Percentiles rank a stretch among this genome's conserved stretches.
Conservation (phyloP, 2,113 vertebrate genomes). For the Sturnira hondurensis region DNA sequence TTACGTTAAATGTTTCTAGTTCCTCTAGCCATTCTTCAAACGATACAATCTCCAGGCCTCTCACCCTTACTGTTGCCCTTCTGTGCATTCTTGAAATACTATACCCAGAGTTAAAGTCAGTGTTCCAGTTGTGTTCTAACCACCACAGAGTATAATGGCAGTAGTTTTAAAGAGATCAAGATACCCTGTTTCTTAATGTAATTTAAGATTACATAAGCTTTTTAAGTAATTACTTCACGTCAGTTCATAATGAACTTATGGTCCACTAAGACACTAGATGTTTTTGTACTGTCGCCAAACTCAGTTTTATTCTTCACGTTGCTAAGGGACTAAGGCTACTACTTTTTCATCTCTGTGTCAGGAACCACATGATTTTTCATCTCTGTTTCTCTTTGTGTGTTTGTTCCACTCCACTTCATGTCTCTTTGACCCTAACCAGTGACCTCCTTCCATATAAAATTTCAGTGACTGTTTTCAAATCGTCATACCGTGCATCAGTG, state of each 20-base stretch:
- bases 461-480: background rate
- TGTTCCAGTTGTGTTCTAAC: background rate
- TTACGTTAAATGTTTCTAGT: conserved; percentile 13
- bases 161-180: conserved; percentile 6
- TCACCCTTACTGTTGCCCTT: background rate
- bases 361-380: background rate
- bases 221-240: conserved; percentile 6
- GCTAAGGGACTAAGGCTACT: background rate
- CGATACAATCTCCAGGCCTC: background rate
- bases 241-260: conserved; percentile 37
- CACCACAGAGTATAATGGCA: background rate
- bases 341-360: background rate
- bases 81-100: conserved; percentile 13
- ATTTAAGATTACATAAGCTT: conserved; percentile 23
- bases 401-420: background rate
- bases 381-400: background rate
- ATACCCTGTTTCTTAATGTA: background rate
- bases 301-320: conserved; percentile 37
- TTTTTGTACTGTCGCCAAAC: conserved; percentile 5
- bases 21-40: background rate
- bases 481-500: background rate
- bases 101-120: background rate
- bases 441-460: conserved; percentile 24
- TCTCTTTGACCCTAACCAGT: background rate
- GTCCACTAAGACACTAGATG: background rate